Evolutionary conservation across 2,797 vertebrate species (phyloP).

Genomic region (Centroberyx gerrardi): DNA sequence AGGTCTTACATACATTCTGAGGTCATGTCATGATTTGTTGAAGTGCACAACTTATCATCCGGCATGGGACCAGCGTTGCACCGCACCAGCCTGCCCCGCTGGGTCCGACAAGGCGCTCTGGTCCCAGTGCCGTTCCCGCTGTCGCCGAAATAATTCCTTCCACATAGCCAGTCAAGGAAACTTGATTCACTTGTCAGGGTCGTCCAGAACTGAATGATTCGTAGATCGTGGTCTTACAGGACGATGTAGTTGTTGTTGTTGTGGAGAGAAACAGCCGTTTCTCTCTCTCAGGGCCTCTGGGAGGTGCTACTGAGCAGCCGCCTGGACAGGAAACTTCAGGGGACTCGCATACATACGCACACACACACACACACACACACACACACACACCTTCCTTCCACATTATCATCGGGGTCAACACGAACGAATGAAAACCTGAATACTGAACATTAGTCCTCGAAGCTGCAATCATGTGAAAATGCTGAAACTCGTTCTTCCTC

Average conservation of each 20-base stretch:
- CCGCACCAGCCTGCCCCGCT: slow-evolving; percentile 31
- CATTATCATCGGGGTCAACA: slow-evolving; percentile 32
- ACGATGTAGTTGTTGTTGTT: slow-evolving; percentile 37
- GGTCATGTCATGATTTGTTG: slow-evolving; percentile 14
- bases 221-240: slow-evolving; percentile 34
- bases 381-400: slow-evolving; percentile 28
- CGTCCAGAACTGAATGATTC: slow-evolving; percentile 38
- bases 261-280: slow-evolving; percentile 38
- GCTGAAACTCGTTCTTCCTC: slow-evolving; percentile 78
- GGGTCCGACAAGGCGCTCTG: slow-evolving; percentile 22
- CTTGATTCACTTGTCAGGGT: slow-evolving; percentile 28
- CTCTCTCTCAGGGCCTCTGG: slow-evolving; percentile 83
- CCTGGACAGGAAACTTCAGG: slow-evolving; percentile 74
- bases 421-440: slow-evolving; percentile 48
- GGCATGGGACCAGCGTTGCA: slow-evolving; percentile 43
- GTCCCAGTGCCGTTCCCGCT: slow-evolving; percentile 46
- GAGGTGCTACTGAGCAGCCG: slow-evolving; percentile 74
- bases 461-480: slow-evolving; percentile 73
- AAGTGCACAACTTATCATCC: slow-evolving; percentile 33
- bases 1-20: neutral
- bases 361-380: slow-evolving; percentile 14
- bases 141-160: slow-evolving; percentile 54
- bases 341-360: slow-evolving; percentile 35
- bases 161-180: slow-evolving; percentile 29
- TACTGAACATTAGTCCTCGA: slow-evolving; percentile 61